Conservation (phyloP, 2,113 vertebrate genomes). For the Mus spicilegus region DNA sequence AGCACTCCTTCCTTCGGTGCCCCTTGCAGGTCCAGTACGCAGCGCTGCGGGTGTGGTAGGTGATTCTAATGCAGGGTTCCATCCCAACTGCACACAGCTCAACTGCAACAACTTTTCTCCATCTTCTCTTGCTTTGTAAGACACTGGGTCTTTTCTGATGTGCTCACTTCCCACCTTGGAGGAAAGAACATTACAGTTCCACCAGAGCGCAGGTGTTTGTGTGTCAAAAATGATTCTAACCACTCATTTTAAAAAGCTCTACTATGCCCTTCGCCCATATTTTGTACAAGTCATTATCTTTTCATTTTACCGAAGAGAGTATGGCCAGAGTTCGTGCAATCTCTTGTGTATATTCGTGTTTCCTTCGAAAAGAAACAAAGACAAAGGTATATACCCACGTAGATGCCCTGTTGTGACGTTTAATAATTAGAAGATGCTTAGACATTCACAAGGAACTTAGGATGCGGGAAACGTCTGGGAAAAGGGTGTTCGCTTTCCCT, state of each 20-base stretch:
- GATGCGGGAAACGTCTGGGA: constrained; percentile 44
- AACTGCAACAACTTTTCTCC: not conserved
- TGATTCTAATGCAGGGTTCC: not conserved
- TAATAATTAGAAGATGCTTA: not conserved
- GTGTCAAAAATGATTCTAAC: not conserved
- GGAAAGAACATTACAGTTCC: not conserved
- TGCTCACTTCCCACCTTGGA: not conserved
- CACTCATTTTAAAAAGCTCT: not conserved
- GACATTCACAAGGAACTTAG: not conserved
- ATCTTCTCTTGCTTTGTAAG: not conserved
- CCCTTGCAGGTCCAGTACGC: not conserved
- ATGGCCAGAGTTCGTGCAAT: not conserved
- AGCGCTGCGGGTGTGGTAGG: not conserved
- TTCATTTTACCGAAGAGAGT: not conserved
- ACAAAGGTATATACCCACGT: not conserved
- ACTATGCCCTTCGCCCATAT: not conserved
- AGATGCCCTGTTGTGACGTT: not conserved
- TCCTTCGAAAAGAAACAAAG: not conserved
- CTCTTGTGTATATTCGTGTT: not conserved
- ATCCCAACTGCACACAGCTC: not conserved
- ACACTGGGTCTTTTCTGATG: not conserved
- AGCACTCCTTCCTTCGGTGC: constrained; percentile 38
- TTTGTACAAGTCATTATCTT: not conserved
- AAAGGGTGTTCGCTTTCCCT: constrained; percentile 71
- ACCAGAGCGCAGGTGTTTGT: too few relatives aligned